These are phyloP conservation scores for Crocuta crocuta DNA, from an alignment of 2,113 vertebrate species.

Conservation along the genomic window DNA sequence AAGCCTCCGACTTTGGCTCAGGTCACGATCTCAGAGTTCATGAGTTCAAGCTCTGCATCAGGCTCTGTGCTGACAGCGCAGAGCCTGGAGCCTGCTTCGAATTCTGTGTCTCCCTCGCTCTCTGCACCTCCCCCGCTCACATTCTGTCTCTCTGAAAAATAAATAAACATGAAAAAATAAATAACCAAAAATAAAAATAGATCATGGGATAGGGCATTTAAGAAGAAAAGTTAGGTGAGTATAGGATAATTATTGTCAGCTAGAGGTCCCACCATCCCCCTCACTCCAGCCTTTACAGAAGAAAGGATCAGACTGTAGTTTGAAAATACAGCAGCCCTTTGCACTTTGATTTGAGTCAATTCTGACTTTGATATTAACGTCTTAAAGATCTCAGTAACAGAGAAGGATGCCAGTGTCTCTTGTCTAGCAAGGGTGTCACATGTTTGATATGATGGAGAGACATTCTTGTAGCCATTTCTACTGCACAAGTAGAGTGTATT, in stretches of 20 bases:
- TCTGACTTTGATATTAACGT: neutral
- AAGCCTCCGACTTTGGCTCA: too few relatives aligned
- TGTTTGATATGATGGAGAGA: neutral
- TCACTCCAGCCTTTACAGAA: neutral
- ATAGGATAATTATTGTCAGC: neutral
- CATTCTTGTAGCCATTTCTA: rapidly evolving
- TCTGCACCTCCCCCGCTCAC: too few relatives aligned
- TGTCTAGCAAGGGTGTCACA: neutral
- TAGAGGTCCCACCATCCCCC: neutral
- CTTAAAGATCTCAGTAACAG: neutral
- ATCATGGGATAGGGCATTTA: neutral
- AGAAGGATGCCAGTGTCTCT: neutral
- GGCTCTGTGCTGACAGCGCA: too few relatives aligned
- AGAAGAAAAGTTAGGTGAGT: neutral
- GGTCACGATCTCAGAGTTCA: too few relatives aligned
- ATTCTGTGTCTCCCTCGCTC: too few relatives aligned
- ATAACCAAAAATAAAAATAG: neutral
- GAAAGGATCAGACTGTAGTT: neutral
- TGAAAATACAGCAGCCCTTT: neutral
- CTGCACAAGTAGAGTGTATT: neutral
- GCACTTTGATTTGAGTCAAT: neutral
- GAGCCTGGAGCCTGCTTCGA: too few relatives aligned
- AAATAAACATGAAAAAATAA: too few relatives aligned
- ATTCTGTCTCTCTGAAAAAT: too few relatives aligned
- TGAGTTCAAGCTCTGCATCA: too few relatives aligned